A percentile compares a stretch with the other conserved stretches of the same genome.
Evolutionary conservation across 2,888 invertebrate genomes (phyloP).

Genomic region (Acholoe squamosa): DNA sequence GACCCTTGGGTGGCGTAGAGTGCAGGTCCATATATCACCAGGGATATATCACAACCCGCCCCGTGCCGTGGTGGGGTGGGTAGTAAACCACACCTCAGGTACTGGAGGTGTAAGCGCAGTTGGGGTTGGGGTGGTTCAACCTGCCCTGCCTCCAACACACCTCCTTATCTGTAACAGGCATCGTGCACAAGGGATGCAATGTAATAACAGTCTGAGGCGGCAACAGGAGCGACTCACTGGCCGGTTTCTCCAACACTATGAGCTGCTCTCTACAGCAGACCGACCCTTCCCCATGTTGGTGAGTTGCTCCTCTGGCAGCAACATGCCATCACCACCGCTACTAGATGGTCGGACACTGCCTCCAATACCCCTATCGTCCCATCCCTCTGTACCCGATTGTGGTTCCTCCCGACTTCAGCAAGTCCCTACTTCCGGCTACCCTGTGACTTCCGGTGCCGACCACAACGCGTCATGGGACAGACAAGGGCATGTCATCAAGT

Average conservation of each 20-base stretch:
- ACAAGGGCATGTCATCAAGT: background rate
- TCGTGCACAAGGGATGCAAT: background rate
- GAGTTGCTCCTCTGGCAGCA: background rate
- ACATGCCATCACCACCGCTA: background rate
- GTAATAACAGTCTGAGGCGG: background rate
- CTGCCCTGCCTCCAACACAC: background rate
- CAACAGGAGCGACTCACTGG: background rate
- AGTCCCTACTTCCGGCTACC: background rate
- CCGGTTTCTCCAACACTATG: background rate
- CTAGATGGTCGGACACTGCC: background rate
- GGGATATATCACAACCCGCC: too few species aligned
- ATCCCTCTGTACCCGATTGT: background rate
- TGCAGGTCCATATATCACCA: background rate
- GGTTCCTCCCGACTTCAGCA: background rate
- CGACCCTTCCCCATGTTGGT: background rate
- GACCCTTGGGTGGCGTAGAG: background rate
- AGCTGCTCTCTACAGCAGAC: background rate
- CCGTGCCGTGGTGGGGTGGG: background rate
- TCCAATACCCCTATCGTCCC: background rate
- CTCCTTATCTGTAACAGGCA: background rate
- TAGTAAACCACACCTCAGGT: background rate
- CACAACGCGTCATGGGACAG: background rate
- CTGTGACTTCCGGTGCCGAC: constrained; percentile 4
- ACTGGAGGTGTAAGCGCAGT: too few species aligned
- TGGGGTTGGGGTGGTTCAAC: too few species aligned